Conservation (phyloP, 2,797 vertebrate species). For the Diplodus sargus region DNA sequence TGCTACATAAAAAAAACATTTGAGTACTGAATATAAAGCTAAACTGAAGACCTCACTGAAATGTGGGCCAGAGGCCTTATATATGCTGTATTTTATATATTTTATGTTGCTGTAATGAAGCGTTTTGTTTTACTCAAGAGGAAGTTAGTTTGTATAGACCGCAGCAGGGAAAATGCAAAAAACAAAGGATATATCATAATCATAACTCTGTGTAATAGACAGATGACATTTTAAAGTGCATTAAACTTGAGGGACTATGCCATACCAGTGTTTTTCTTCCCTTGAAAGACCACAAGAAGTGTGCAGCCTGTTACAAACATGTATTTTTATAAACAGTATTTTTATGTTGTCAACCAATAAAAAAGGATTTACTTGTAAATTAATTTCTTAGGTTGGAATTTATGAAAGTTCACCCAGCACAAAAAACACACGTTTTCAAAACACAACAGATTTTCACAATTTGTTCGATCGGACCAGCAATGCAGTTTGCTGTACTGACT, state of each 20-base stretch:
- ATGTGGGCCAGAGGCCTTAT: conserved; percentile 33
- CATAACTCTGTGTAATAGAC: conserved; percentile 40
- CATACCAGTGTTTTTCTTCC: conserved; percentile 41
- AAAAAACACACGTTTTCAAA: background rate
- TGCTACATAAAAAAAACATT: conserved; percentile 23
- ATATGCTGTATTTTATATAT: conserved; percentile 44
- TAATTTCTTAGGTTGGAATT: conserved; percentile 10
- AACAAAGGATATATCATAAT: conserved; percentile 16
- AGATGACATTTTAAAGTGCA: conserved; percentile 51
- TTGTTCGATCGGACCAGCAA: too few species aligned
- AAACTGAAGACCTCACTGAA: conserved; percentile 50
- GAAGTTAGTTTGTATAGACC: conserved; percentile 47
- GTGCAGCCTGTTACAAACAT: background rate
- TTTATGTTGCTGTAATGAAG: conserved; percentile 36
- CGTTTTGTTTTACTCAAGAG: conserved; percentile 31
- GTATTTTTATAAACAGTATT: conserved; percentile 49
- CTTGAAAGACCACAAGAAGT: conserved; percentile 14
- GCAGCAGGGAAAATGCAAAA: conserved; percentile 34
- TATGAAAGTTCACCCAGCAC: background rate
- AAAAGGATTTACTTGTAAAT: conserved; percentile 29
- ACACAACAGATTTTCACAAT: background rate
- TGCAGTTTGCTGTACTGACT: background rate
- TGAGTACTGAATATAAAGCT: conserved; percentile 45
- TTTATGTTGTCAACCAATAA: conserved; percentile 52
- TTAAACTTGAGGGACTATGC: conserved; percentile 51